Evolutionary conservation across 2,113 vertebrate genomes (phyloP).

Genomic region (Hyla sarda): DNA sequence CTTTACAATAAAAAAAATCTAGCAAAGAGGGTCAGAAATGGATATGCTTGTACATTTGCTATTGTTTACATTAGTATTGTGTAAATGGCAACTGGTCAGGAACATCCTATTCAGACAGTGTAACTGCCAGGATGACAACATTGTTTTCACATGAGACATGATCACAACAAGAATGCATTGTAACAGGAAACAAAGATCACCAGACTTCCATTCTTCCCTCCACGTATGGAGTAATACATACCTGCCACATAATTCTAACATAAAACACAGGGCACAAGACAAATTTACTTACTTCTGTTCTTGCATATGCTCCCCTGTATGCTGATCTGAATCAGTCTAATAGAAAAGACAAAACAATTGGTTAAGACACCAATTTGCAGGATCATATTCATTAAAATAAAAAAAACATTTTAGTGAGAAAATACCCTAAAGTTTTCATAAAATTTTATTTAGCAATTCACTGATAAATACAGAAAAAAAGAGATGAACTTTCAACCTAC

Average conservation of each 20-base stretch:
- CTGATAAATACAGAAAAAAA: too few relatives aligned
- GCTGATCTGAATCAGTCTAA: slow-evolving; percentile 88
- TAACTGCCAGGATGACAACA: not conserved
- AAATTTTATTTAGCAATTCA: too few relatives aligned
- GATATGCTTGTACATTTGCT: too few relatives aligned
- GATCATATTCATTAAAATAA: not conserved
- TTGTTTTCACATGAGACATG: not conserved
- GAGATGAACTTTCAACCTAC: too few relatives aligned
- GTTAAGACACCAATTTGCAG: not conserved
- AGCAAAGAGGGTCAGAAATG: too few relatives aligned
- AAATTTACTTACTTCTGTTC: slow-evolving; percentile 83
- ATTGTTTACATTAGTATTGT: not conserved
- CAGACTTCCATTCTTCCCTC: not conserved
- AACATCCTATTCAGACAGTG: not conserved
- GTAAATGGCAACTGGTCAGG: not conserved
- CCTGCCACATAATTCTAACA: not conserved
- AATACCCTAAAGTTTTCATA: too few relatives aligned
- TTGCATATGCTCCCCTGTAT: slow-evolving; percentile 81
- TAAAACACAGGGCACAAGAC: not conserved
- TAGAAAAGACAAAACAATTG: slow-evolving; percentile 61
- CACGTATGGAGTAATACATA: not conserved
- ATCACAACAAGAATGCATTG: not conserved
- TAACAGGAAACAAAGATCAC: not conserved
- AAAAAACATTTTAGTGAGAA: not conserved
- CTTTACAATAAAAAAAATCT: too few relatives aligned